Conservation (phyloP, 1,140 invertebrate genomes). For the Cydia pomonella region DNA sequence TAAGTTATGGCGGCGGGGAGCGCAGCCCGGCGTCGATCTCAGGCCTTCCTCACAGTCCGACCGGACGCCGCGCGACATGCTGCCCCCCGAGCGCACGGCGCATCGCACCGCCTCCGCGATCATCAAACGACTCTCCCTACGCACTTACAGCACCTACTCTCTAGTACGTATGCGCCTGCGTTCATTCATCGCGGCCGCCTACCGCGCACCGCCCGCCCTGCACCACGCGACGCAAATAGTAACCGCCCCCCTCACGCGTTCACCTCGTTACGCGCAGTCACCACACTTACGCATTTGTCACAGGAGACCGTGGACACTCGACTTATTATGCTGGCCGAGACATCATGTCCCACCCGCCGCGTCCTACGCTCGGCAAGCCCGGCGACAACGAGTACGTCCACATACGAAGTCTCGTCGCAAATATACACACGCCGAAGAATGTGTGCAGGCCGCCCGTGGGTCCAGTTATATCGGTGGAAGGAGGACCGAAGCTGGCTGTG, state of each 20-base stretch:
- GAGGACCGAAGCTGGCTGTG: conserved; percentile 49
- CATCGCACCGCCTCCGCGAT: conserved; percentile 67
- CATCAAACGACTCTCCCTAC: conserved; percentile 66
- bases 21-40: conserved; percentile 35
- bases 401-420: conserved; percentile 75
- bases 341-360: conserved; percentile 63
- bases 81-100: conserved; percentile 65
- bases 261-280: conserved; percentile 53
- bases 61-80: conserved; percentile 65
- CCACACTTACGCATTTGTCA: conserved; percentile 63
- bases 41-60: conserved; percentile 48
- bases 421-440: conserved; percentile 76
- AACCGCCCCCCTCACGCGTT: conserved; percentile 57
- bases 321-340: conserved; percentile 61
- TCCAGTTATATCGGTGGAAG: conserved; percentile 37
- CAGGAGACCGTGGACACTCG: conserved; percentile 59
- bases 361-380: conserved; percentile 48
- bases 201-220: conserved; percentile 61
- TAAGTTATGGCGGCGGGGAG: conserved; percentile 56
- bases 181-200: conserved; percentile 65
- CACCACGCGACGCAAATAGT: conserved; percentile 67
- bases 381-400: conserved; percentile 69
- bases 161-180: conserved; percentile 67
- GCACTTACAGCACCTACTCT: conserved; percentile 71
- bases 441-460: conserved; percentile 68